A percentile compares a stretch with the other conserved stretches of the same genome.
Evolutionary conservation across 1,140 invertebrate genomes (phyloP).

Genomic region (Atta texana): DNA sequence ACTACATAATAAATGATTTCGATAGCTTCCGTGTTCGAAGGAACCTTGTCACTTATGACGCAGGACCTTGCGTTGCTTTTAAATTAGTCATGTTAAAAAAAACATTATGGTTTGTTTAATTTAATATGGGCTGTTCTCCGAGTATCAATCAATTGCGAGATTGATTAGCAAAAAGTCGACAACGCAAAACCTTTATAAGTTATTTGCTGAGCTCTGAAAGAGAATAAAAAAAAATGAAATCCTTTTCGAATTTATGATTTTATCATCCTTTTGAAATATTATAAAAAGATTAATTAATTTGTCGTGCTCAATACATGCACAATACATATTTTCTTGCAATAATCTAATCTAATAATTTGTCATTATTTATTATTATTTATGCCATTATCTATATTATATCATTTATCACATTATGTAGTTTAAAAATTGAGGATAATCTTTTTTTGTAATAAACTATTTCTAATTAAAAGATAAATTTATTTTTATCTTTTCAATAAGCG

Average conservation of each 20-base stretch:
- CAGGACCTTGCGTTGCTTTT: conserved; percentile 54
- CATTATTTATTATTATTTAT: conserved; percentile 9
- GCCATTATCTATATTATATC: too few relatives aligned
- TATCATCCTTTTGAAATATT: not conserved
- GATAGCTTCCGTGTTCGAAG: conserved; percentile 52
- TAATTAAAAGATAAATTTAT: not conserved
- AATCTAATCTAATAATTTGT: not conserved
- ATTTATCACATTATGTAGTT: too few relatives aligned
- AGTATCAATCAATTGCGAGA: conserved; percentile 28
- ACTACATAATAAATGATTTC: conserved; percentile 25
- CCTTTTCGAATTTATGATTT: not conserved
- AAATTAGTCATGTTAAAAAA: conserved; percentile 60
- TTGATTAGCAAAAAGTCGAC: not conserved
- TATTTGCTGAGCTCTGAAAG: not conserved
- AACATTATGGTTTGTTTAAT: not conserved
- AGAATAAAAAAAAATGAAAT: not conserved
- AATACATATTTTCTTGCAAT: not conserved
- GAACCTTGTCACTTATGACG: conserved; percentile 48
- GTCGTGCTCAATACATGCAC: not conserved
- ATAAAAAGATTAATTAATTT: not conserved
- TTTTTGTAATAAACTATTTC: not conserved
- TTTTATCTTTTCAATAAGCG: not conserved
- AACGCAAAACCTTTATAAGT: not conserved
- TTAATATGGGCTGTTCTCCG: conserved; percentile 46
- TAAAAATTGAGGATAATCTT: not conserved